Base-by-base conservation (phyloP, 2,113 vertebrate species). In the Colius striatus region DNA sequence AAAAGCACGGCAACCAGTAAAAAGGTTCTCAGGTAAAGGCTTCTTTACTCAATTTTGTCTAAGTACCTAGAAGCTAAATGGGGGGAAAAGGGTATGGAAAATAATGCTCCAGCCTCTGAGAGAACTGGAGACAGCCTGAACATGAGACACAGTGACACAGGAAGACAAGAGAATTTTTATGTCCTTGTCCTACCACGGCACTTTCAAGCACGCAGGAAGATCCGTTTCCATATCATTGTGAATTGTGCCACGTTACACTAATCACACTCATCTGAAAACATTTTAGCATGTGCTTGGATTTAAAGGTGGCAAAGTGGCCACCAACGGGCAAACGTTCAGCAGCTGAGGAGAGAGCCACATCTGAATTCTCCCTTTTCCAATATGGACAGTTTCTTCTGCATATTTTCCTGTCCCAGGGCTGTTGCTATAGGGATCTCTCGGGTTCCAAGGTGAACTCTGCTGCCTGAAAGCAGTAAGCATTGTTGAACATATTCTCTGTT, bases 31-130 rank as follows among this genome's bases (percentile, higher is more conserved):
- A 82, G 86, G 90, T 75, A 82, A 96, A 96, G 85, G 94, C 91
- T 97, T 82, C 73, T 95, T 95, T 91, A 88, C 84, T 95, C 91
- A 86, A 90, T 97, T 97, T 97, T 96, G 73, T 93, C 95, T 89
- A 96, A 88, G 85, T 88, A 93, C 94, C 95, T 92, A 85, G 88
- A 96, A 97, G 96, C 50, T 92, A 93, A 95, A 97, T 90, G 85
- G 87, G 61, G 84, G 87, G 70, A 13, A 96, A 96, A 95, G 95
- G 94, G 86, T 96, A 89, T 70, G 68, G 74, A 96, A 98, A 96
- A 96, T 96, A 97, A 86, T 50, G 41, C 65, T 94, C 21, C 71
- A 92, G 72, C n/a, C 38, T 93, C 61, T 60, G 61, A 72, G 73
- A 89, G 93, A 91, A 90, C 22, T 76, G 62, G 51, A 96, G 88